Conservation (phyloP, 1,140 invertebrate species). For the Diplogasteroides magnus region DNA sequence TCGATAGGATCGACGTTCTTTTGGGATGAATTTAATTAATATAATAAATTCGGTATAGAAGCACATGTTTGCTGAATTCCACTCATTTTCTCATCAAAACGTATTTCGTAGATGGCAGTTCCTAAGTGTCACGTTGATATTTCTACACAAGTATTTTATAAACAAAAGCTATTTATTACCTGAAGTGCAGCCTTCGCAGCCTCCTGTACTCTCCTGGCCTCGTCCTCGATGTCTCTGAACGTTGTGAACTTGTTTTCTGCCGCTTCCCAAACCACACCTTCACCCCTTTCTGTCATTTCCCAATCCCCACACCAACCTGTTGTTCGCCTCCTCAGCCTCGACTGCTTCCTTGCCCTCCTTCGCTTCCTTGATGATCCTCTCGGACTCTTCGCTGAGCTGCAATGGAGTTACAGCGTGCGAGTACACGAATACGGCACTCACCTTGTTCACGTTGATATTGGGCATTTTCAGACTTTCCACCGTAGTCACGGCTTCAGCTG, state of each 20-base stretch:
- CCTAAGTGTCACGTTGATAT: too few relatives aligned
- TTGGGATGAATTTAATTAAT: too few relatives aligned
- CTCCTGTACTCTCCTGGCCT: background rate
- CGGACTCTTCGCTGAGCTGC: slow-evolving; percentile 19
- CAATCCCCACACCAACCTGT: slow-evolving; percentile 2
- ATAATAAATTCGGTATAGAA: too few relatives aligned
- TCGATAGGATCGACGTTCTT: too few relatives aligned
- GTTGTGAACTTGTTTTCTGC: background rate
- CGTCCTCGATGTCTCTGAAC: background rate
- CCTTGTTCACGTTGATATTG: slow-evolving; percentile 35
- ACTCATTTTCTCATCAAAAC: too few relatives aligned
- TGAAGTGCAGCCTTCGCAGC: background rate
- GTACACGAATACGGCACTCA: background rate
- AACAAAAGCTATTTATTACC: background rate
- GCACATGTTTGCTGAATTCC: too few relatives aligned
- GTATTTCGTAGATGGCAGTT: too few relatives aligned
- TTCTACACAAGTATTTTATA: background rate
- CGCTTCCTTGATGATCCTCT: slow-evolving; percentile 19
- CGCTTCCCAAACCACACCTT: too few relatives aligned
- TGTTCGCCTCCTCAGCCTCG: slow-evolving; percentile 9
- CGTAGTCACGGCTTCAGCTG: slow-evolving; percentile 35
- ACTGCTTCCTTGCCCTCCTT: slow-evolving; percentile 16
- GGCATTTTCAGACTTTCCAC: slow-evolving; percentile 51
- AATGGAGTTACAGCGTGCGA: background rate
- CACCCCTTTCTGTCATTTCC: too few relatives aligned